phyloP scores from a whole-genome alignment of 1,140 invertebrate genomes.

The Trichonephila clavata region DNA sequence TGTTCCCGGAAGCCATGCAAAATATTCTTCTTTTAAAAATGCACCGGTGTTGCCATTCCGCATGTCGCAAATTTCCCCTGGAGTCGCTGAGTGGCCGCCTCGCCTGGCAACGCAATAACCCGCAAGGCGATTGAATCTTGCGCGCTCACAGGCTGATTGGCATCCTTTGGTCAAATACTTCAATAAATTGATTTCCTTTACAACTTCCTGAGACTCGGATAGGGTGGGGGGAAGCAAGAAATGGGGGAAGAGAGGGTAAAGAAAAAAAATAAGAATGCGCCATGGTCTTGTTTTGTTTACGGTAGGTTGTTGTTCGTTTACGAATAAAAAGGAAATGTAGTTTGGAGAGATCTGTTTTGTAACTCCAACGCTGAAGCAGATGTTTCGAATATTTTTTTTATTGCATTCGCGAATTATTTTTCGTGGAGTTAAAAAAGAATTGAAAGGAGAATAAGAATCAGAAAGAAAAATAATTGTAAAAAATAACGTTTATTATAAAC shows the following conservation, averaged over 20 bases:
- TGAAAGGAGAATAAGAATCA: too few relatives aligned
- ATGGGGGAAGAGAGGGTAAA: not conserved
- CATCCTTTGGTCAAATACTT: slow-evolving; percentile 75
- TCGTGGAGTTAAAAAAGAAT: too few relatives aligned
- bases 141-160: slow-evolving; percentile 61
- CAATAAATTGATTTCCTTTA: slow-evolving; percentile 76
- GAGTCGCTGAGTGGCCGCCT: slow-evolving; percentile 43
- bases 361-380: not conserved
- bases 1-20: slow-evolving; percentile 47
- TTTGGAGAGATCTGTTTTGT: not conserved
- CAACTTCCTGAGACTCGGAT: slow-evolving; percentile 3
- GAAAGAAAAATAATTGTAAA: too few relatives aligned
- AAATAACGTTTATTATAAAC: too few relatives aligned
- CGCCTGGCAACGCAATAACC: slow-evolving; percentile 48
- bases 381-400: too few relatives aligned
- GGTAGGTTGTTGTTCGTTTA: slow-evolving; percentile 17
- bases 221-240: not conserved
- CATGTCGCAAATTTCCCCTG: slow-evolving; percentile 27
- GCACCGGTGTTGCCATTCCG: slow-evolving; percentile 17
- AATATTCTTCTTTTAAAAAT: slow-evolving; percentile 15
- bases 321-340: not conserved
- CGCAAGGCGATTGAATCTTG: slow-evolving; percentile 52
- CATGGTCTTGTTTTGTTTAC: slow-evolving; percentile 41
- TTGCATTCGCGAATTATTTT: too few relatives aligned
- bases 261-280: not conserved